Conservation (phyloP, 2,797 vertebrate species). For the Capromys pilorides region DNA sequence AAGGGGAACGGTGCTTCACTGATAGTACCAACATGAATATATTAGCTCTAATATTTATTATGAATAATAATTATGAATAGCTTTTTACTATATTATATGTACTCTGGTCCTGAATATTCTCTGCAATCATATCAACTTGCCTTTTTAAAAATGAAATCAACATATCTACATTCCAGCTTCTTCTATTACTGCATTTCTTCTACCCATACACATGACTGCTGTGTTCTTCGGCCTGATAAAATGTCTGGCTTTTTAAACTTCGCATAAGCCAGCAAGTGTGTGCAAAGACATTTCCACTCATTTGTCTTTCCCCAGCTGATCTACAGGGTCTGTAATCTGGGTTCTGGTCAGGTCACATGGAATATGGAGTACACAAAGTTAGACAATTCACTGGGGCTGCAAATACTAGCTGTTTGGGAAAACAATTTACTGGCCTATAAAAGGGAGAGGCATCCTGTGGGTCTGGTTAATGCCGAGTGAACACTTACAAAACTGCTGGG, state of each 20-base stretch:
- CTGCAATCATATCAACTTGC: constrained; percentile 12
- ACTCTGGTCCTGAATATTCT: constrained; percentile 9
- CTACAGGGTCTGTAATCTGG: background rate
- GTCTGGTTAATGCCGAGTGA: constrained; percentile 47
- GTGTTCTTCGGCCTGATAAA: constrained; percentile 11
- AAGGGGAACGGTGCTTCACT: constrained; percentile 17
- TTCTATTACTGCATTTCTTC: background rate
- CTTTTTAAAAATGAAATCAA: constrained; percentile 48
- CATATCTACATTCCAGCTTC: background rate
- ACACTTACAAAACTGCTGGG: constrained; percentile 20
- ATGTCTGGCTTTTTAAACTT: constrained; percentile 21
- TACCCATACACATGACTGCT: background rate
- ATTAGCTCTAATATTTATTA: constrained; percentile 35
- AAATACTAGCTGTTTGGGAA: constrained; percentile 35
- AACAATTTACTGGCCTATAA: constrained; percentile 39
- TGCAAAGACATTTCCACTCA: constrained; percentile 22
- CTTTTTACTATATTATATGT: constrained; percentile 22
- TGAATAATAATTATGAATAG: constrained; percentile 21
- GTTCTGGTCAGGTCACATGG: constrained; percentile 2
- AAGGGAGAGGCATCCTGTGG: constrained; percentile 49
- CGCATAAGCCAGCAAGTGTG: background rate
- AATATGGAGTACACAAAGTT: background rate
- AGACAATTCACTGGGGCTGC: constrained; percentile 30
- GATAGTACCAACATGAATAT: constrained; percentile 4
- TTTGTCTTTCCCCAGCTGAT: constrained; percentile 25